phyloP scores from a whole-genome alignment of 2,113 vertebrate genomes.

The Nerophis ophidion region DNA sequence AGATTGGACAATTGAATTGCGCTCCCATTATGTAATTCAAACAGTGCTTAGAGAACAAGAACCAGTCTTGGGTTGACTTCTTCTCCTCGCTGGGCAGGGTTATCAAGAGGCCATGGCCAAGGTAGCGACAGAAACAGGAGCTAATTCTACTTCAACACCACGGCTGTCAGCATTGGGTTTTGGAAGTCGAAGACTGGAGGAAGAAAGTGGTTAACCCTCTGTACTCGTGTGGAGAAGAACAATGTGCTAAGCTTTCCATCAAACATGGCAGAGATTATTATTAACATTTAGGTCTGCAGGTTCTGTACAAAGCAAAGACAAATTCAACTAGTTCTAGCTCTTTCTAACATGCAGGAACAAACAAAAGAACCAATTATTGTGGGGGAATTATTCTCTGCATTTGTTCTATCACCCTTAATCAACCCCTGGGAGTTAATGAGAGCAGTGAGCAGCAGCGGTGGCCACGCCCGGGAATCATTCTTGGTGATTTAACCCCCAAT shows the following conservation, averaged over 20 bases:
- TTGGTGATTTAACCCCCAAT: too few relatives aligned
- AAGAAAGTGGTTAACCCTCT: constrained; percentile 11
- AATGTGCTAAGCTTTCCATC: neutral
- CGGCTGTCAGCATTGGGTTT: neutral
- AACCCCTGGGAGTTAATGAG: too few relatives aligned
- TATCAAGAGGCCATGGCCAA: constrained; percentile 44
- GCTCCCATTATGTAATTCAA: constrained; percentile 72
- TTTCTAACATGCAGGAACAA: too few relatives aligned
- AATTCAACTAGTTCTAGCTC: too few relatives aligned
- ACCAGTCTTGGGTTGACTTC: constrained; percentile 54
- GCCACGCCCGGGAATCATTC: too few relatives aligned
- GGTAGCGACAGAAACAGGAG: constrained; percentile 20
- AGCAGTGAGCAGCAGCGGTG: too few relatives aligned
- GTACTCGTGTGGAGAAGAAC: constrained; percentile 2
- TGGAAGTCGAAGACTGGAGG: neutral
- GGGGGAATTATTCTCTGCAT: too few relatives aligned
- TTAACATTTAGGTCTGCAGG: neutral
- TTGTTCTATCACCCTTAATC: too few relatives aligned
- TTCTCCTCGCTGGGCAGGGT: constrained; percentile 37
- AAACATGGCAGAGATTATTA: neutral
- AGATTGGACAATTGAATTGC: constrained; percentile 75
- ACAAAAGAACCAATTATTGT: too few relatives aligned
- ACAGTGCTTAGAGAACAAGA: constrained; percentile 53
- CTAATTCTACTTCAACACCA: constrained; percentile 12
- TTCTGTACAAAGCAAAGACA: too few relatives aligned